Conservation (phyloP, 2,113 vertebrate genomes). For the Calyptomena viridis region DNA sequence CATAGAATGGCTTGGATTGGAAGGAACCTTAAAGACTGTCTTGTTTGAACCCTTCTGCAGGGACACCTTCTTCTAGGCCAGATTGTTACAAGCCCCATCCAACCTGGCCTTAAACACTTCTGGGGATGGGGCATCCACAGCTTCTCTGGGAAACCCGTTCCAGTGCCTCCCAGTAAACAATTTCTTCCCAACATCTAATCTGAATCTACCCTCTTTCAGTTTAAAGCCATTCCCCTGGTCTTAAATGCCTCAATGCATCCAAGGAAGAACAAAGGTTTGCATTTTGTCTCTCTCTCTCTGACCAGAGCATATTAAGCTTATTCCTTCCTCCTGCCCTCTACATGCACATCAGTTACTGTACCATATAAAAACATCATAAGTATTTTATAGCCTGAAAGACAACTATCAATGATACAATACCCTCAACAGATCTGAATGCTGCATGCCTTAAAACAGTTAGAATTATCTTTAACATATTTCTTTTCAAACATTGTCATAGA, state of each 20-base stretch:
- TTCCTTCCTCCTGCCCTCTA: neutral
- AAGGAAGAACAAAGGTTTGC: neutral
- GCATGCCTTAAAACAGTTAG: neutral
- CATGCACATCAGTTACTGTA: neutral
- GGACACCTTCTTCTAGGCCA: neutral
- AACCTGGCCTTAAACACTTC: neutral
- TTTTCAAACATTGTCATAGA: neutral
- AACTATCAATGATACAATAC: neutral
- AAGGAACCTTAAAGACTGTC: neutral
- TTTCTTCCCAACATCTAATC: neutral
- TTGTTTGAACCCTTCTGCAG: neutral
- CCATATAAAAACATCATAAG: neutral
- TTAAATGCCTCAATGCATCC: neutral
- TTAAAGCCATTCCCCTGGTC: neutral
- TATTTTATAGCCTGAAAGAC: neutral
- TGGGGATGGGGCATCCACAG: neutral
- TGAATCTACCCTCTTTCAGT: neutral
- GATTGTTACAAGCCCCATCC: neutral
- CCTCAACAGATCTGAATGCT: too few species aligned
- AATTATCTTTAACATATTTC: neutral
- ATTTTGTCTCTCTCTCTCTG: neutral
- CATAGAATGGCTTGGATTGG: neutral
- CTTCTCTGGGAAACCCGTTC: neutral
- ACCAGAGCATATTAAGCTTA: neutral
- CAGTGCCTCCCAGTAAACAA: neutral